phyloP scores from a whole-genome alignment of 2,888 invertebrate species.

The Carabus problematicus region DNA sequence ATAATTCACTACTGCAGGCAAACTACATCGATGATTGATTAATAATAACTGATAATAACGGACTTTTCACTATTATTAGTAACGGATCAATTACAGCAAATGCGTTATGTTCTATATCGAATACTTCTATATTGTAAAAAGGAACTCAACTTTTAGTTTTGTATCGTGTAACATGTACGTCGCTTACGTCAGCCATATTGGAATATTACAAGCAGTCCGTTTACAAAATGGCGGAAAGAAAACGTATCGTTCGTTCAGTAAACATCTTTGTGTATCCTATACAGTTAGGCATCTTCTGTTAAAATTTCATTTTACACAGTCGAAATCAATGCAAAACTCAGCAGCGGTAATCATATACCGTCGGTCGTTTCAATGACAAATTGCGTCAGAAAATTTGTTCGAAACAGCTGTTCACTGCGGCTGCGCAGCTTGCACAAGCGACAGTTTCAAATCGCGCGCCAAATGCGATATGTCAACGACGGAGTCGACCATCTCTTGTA shows the following conservation, averaged over 20 bases:
- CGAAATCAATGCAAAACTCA: no score
- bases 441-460: conserved; percentile 80
- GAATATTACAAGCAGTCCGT: conserved; percentile 20
- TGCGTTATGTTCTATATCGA: neutral
- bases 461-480: conserved; percentile 85
- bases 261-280: no score
- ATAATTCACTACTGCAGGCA: conserved; percentile 36
- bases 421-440: conserved; percentile 73
- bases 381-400: neutral
- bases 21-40: conserved; percentile 32
- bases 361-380: no score
- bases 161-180: conserved; percentile 30
- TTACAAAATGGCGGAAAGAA: neutral
- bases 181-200: conserved; percentile 11
- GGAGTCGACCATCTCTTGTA: conserved; percentile 93
- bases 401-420: conserved; percentile 53
- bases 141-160: conserved; percentile 36
- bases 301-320: no score
- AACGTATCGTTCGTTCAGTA: neutral
- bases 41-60: conserved; percentile 3
- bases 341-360: no score
- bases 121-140: conserved; percentile 24
- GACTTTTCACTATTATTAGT: neutral
- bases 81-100: neutral
- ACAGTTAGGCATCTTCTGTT: no score